A percentile compares a stretch with the other conserved stretches of the same genome.
Evolutionary conservation across 1,140 invertebrate species (phyloP).

Genomic region (Rhynchophorus ferrugineus): DNA sequence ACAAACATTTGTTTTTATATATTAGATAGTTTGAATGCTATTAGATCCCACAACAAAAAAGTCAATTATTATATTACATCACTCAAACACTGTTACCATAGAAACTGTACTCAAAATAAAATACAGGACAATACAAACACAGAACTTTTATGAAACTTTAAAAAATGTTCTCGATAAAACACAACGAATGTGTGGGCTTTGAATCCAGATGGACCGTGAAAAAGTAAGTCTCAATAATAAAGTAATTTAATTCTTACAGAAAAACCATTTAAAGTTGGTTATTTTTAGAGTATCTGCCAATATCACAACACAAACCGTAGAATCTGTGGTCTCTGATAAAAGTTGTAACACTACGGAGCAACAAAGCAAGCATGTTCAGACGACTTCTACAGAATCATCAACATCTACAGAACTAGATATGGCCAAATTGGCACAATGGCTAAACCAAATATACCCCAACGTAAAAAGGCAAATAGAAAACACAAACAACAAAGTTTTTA

Average conservation of each 20-base stretch:
- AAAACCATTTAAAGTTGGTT: no score
- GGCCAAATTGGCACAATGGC: constrained; percentile 32
- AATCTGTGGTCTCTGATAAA: constrained; percentile 22
- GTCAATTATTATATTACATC: no score
- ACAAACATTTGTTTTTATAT: no score
- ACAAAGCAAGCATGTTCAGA: constrained; percentile 28
- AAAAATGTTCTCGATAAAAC: constrained; percentile 33
- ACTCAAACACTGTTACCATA: no score
- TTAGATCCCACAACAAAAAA: no score
- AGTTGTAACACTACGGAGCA: constrained; percentile 12
- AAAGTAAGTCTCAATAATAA: constrained; percentile 26
- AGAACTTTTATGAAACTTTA: no score
- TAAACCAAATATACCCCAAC: constrained; percentile 32
- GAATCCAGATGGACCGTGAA: constrained; percentile 37
- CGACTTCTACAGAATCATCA: constrained; percentile 8
- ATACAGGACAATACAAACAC: no score
- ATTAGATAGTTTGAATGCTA: no score
- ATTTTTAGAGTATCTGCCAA: constrained; percentile 28
- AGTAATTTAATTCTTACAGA: neutral
- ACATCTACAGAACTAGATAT: constrained; percentile 27
- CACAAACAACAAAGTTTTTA: constrained; percentile 28
- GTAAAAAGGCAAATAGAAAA: constrained; percentile 33
- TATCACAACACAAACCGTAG: constrained; percentile 26
- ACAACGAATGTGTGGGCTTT: constrained; percentile 37
- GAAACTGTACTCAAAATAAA: no score